phyloP scores from a whole-genome alignment of 2,797 vertebrate species.

The Hydrocynus forskahlii region DNA sequence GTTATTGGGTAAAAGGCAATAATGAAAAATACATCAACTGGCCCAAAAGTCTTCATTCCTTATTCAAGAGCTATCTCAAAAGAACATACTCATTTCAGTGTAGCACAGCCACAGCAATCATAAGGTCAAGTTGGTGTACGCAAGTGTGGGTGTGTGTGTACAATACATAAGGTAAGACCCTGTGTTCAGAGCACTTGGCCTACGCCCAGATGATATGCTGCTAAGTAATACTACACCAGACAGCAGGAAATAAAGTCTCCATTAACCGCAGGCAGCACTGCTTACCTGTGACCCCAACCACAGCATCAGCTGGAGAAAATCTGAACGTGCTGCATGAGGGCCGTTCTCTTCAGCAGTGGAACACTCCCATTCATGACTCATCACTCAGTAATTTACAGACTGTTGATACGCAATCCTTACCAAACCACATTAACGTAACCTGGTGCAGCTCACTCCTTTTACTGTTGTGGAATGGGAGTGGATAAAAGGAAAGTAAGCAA shows the following conservation, averaged over 20 bases:
- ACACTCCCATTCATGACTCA: constrained; percentile 21
- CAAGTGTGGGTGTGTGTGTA: background rate
- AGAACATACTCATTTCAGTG: background rate
- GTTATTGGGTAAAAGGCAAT: constrained; percentile 1
- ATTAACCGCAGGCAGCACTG: constrained; percentile 22
- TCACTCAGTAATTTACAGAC: background rate
- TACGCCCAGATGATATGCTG: constrained; percentile 24
- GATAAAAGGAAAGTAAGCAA: constrained; percentile 13
- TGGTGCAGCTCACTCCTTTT: background rate
- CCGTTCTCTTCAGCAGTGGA: background rate
- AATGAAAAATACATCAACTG: constrained; percentile 20
- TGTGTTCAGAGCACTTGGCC: constrained; percentile 32
- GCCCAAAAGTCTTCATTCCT: background rate
- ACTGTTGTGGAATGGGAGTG: constrained; percentile 17
- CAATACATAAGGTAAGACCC: background rate
- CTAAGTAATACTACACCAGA: constrained; percentile 54
- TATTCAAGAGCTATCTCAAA: background rate
- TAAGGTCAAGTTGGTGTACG: background rate
- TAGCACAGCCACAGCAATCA: background rate
- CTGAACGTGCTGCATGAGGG: background rate
- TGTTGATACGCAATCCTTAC: constrained; percentile 3
- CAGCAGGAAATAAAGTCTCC: constrained; percentile 39
- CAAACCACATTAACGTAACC: background rate
- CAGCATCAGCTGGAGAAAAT: constrained; percentile 9
- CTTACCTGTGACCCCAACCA: constrained; percentile 33